A percentile compares a stretch with the other conserved stretches of the same genome.
phyloP scores from a whole-genome alignment of 2,113 vertebrate species.

The Bos javanicus region DNA sequence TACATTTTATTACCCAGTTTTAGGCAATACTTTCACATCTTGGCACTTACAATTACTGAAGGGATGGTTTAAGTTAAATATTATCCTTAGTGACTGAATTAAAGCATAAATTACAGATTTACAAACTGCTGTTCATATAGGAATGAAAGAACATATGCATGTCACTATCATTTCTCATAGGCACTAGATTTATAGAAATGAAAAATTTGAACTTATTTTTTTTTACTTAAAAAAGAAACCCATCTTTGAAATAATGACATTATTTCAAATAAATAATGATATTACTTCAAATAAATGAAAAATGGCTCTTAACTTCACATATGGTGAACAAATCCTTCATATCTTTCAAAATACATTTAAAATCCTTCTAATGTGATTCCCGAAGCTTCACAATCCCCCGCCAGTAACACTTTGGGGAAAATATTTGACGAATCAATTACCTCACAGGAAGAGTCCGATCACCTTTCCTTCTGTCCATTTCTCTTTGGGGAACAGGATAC shows the following conservation, averaged over 20 bases:
- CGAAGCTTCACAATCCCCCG: not conserved
- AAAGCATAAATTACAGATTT: constrained; percentile 14
- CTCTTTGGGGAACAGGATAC: constrained; percentile 98
- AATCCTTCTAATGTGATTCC: not conserved
- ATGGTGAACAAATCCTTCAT: not conserved
- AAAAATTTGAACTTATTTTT: constrained; percentile 1
- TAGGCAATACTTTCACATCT: constrained; percentile 17
- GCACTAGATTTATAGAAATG: not conserved
- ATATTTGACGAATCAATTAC: constrained; percentile 68
- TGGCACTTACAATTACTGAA: constrained; percentile 1
- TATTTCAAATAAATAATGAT: not conserved
- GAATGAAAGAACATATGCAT: not conserved
- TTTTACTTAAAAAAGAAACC: not conserved
- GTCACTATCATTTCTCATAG: not conserved
- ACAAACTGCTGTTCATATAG: not conserved
- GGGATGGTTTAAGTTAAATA: not conserved
- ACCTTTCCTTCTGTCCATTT: constrained; percentile 99
- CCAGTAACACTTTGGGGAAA: not conserved
- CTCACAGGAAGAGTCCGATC: constrained; percentile 97
- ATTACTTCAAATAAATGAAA: not conserved
- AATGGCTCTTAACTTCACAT: not conserved
- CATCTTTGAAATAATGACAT: not conserved
- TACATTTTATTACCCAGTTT: not conserved
- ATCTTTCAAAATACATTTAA: constrained; percentile 15
- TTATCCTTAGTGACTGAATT: not conserved